phyloP scores from a whole-genome alignment of 64 coral and sea anemone species.

The Dendronephthya gigantea region DNA sequence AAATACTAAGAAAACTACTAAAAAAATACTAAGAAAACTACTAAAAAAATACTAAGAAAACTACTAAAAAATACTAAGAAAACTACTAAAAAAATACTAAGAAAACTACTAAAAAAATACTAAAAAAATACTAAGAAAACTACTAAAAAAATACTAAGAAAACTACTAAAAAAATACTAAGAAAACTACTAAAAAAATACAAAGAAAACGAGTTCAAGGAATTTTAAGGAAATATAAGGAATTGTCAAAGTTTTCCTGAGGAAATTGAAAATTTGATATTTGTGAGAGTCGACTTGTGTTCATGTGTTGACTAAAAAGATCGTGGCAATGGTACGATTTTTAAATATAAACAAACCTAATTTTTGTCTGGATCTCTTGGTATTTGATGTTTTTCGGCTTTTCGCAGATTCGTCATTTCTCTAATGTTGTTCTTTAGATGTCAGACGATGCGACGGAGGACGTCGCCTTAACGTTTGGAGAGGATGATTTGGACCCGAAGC shows the following conservation, averaged over 20 bases:
- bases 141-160: neutral
- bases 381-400: neutral
- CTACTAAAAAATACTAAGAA: no score
- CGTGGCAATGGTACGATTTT: neutral
- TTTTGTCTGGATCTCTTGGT: neutral
- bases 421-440: neutral
- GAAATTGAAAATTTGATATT: no score
- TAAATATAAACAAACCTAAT: neutral
- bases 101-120: no score
- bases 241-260: no score
- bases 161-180: no score
- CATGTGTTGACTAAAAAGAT: neutral
- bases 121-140: neutral
- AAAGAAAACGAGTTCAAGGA: no score
- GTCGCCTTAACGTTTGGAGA: conserved; percentile 4
- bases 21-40: no score
- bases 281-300: no score
- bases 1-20: no score
- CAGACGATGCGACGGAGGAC: conserved; percentile 5
- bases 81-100: no score
- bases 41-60: neutral
- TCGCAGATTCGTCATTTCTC: neutral
- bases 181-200: no score
- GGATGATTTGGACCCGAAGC: neutral
- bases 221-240: no score